These are phyloP conservation scores for Ciconia boyciana DNA, from an alignment of 2,113 vertebrate genomes.

Conservation along the genomic window DNA sequence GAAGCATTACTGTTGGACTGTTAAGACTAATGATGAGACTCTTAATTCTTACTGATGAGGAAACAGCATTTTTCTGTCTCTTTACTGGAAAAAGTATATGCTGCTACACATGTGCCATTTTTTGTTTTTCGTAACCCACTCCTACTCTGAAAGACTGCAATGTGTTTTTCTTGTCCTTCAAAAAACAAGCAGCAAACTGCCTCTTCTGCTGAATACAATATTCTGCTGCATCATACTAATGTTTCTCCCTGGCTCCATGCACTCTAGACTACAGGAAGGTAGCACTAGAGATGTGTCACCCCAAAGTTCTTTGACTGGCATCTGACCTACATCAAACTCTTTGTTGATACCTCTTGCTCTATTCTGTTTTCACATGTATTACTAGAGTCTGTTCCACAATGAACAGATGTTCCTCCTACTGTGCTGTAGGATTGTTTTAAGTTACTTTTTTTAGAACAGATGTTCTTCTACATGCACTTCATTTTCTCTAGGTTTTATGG, in stretches of 20 bases:
- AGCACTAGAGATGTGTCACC: background rate
- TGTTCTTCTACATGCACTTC: background rate
- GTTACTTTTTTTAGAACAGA: background rate
- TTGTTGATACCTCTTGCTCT: background rate
- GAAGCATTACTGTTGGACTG: background rate
- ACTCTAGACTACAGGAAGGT: background rate
- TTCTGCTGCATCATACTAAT: background rate
- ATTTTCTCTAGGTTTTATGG: background rate
- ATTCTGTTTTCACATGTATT: background rate
- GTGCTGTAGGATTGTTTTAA: background rate
- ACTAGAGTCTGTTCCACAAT: background rate
- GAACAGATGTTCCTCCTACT: constrained; percentile 5
- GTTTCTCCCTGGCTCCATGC: background rate
- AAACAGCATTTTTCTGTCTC: background rate
- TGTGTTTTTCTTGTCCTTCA: background rate
- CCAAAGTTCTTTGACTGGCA: background rate
- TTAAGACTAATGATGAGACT: background rate
- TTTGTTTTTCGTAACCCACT: background rate
- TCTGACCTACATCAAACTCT: background rate
- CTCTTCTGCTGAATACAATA: background rate
- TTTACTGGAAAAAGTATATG: background rate
- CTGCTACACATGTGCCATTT: background rate
- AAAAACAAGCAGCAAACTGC: background rate
- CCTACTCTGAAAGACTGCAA: background rate
- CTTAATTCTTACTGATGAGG: background rate